Percentiles rank a stretch among this genome's conserved stretches.
Evolutionary conservation across 2,113 vertebrate species (phyloP).

Genomic region (Mustelus asterias): DNA sequence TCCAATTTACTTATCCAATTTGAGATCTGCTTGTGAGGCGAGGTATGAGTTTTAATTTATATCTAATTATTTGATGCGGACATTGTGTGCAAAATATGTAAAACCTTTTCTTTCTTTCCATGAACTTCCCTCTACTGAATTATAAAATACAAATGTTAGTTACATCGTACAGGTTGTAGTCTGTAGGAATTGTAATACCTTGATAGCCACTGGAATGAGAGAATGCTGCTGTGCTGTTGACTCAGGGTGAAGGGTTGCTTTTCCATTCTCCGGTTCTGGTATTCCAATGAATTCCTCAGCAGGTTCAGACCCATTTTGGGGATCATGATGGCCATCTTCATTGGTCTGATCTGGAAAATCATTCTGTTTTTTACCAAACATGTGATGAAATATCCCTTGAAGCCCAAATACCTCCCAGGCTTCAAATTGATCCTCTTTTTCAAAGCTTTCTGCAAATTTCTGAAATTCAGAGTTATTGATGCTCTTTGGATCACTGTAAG

Average conservation of each 20-base stretch:
- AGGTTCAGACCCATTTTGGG: not conserved
- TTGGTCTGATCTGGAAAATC: not conserved
- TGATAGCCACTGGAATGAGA: conserved; percentile 81
- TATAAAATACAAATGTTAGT: not conserved
- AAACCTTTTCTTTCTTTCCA: not conserved
- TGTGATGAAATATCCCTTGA: conserved; percentile 42
- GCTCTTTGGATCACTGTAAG: conserved; percentile 59
- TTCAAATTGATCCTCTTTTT: conserved; percentile 54
- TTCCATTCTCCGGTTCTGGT: not conserved
- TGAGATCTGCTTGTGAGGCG: not conserved
- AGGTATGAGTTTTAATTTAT: not conserved
- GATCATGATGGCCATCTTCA: not conserved
- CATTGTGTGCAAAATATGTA: not conserved
- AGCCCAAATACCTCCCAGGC: conserved; percentile 66
- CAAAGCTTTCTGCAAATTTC: conserved; percentile 46
- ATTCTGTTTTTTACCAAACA: not conserved
- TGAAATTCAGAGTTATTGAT: conserved; percentile 54
- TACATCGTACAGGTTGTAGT: not conserved
- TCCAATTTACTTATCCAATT: not conserved
- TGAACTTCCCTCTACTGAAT: not conserved
- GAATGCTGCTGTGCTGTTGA: conserved; percentile 42
- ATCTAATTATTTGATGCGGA: not conserved
- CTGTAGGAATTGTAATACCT: conserved; percentile 57
- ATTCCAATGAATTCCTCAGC: not conserved
- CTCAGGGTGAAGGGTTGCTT: not conserved